These are phyloP conservation scores for Nothoprocta perdicaria DNA, from an alignment of 2,113 vertebrate genomes.

Conservation along the genomic window DNA sequence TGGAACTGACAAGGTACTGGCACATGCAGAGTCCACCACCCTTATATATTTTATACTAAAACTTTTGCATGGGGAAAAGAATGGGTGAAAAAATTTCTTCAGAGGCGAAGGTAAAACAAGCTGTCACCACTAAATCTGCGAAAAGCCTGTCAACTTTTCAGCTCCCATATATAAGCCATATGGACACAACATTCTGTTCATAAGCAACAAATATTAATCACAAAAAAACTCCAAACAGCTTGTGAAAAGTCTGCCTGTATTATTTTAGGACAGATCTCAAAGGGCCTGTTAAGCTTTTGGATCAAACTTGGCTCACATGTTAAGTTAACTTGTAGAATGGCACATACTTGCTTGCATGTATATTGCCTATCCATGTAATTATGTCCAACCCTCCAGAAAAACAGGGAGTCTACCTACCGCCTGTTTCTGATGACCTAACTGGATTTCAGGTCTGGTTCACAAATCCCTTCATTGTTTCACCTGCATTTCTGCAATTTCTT, in stretches of 20 bases:
- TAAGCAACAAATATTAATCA: background rate
- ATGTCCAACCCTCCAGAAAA: background rate
- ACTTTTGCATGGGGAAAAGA: too few species aligned
- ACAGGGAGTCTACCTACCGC: fast-evolving
- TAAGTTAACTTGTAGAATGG: background rate
- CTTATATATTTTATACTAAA: too few species aligned
- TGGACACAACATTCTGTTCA: background rate
- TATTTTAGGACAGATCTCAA: background rate
- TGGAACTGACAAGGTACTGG: too few species aligned
- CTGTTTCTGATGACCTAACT: background rate
- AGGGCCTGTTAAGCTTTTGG: background rate
- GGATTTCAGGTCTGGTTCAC: background rate
- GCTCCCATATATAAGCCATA: too few species aligned
- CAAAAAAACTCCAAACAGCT: background rate
- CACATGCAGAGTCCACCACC: too few species aligned
- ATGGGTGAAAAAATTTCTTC: too few species aligned
- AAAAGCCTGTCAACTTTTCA: too few species aligned
- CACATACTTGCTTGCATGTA: background rate
- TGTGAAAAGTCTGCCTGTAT: background rate
- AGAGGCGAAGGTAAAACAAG: too few species aligned
- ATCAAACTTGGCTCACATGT: background rate
- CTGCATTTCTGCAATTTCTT: background rate
- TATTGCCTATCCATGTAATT: background rate
- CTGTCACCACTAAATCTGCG: too few species aligned
- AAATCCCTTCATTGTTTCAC: background rate